These are phyloP conservation scores for Helicorthomorpha holstii DNA, from an alignment of 1,140 invertebrate species.

Conservation along the genomic window DNA sequence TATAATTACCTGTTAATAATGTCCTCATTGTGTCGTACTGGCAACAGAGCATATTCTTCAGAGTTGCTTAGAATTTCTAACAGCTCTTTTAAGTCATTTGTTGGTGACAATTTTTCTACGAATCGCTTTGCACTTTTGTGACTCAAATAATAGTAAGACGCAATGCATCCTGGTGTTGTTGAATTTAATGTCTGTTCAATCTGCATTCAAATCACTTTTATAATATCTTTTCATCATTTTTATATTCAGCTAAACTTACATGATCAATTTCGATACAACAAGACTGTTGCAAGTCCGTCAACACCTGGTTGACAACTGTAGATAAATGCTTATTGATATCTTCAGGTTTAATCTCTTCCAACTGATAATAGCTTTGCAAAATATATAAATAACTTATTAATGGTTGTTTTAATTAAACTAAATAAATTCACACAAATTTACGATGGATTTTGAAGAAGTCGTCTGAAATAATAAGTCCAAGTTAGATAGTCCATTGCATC, in stretches of 20 bases:
- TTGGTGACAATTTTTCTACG: constrained; percentile 41
- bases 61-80: constrained; percentile 63
- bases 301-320: constrained; percentile 53
- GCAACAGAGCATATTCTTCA: constrained; percentile 82
- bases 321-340: constrained; percentile 39
- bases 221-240: too few species aligned
- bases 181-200: constrained; percentile 48
- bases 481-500: constrained; percentile 93
- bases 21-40: constrained; percentile 97
- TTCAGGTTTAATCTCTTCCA: constrained; percentile 54
- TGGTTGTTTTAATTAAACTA: constrained; percentile 1
- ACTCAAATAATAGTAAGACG: constrained; percentile 94
- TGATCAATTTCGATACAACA: constrained; percentile 50
- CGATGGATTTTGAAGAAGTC: constrained; percentile 80
- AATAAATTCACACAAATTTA: constrained; percentile 20
- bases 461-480: constrained; percentile 94
- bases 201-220: constrained; percentile 34
- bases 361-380: constrained; percentile 48
- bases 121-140: constrained; percentile 81
- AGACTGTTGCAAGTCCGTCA: constrained; percentile 50
- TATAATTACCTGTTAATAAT: constrained; percentile 60
- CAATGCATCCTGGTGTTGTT: constrained; percentile 80
- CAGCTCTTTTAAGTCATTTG: constrained; percentile 51
- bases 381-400: background rate
- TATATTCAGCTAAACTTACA: constrained; percentile 18